Base-by-base conservation (phyloP, 2,888 invertebrate genomes). In the Tetropium fuscum region DNA sequence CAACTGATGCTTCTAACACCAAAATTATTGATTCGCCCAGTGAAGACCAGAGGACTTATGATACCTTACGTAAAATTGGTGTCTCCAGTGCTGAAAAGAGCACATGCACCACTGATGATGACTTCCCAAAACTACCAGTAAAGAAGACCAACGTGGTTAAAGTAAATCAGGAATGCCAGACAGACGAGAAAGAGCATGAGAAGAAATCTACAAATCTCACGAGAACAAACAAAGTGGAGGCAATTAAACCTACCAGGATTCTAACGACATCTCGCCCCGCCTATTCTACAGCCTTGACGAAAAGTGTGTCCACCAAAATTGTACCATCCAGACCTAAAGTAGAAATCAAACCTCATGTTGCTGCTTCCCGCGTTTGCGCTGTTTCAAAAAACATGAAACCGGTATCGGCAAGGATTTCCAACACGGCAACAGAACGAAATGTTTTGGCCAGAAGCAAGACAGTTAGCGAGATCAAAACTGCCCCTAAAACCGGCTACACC, bases 251-350 rank as follows among this genome's bases (percentile, higher is more conserved):
- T 13, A n/a, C 41, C 1, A 79, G 76, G 68, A 66, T 74, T 3
- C 22, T 54, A 2, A 36, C 58, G 8, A 45, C 71, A 18, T 60
- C 69, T 8, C 75, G 77, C 47, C 78, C 81, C 11, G 81, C 84
- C 3, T 84, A 85, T 72, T 82, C 85, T 0, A 80, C 82, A 0
- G 83, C 82, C 7, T 68, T 85, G 25, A 82, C 84, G 0, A 79
- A 81, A 68, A 81, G 75, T 58, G 70, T 78, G 15, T 74, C 78
- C 3, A 73, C 74, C 8, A 80, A 80, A 72, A 62, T 68, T 4
- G 75, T 77, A 8, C 49, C 74, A 1, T 54, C 69, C 18, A 78
- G 73, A 55, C 68, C 75, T 2, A 76, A 75, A 67, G 66, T 73
- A 11, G 77, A 78, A 49, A 53, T 68, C 3, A 68, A 63, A 57